phyloP scores from a whole-genome alignment of 1,140 invertebrate species.

The Leucophenga varia region DNA sequence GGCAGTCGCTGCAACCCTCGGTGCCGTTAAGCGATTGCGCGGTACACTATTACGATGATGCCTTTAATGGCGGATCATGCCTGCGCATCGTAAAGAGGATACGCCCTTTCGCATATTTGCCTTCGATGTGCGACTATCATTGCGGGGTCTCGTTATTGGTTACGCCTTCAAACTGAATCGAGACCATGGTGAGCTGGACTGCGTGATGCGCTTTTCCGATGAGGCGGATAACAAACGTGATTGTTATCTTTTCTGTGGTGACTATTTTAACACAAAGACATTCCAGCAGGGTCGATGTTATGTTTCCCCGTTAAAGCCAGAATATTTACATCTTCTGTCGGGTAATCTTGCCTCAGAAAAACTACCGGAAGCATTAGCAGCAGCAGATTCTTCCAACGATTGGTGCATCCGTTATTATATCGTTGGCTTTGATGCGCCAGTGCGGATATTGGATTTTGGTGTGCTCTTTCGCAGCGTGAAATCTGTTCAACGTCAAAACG shows the following conservation, averaged over 20 bases:
- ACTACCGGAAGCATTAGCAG: constrained; percentile 11
- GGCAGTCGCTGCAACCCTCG: constrained; percentile 60
- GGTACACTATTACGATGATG: constrained; percentile 36
- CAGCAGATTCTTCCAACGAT: constrained; percentile 14
- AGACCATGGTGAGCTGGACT: constrained; percentile 17
- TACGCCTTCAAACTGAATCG: constrained; percentile 27
- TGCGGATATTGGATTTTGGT: constrained; percentile 37
- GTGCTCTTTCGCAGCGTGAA: constrained; percentile 27
- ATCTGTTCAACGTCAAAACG: not conserved
- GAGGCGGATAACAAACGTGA: constrained; percentile 17
- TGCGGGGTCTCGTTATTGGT: constrained; percentile 27
- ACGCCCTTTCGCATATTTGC: constrained; percentile 36
- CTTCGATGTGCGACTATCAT: constrained; percentile 31
- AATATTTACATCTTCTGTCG: constrained; percentile 11
- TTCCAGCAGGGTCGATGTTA: constrained; percentile 20
- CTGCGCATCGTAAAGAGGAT: constrained; percentile 30
- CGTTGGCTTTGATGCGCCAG: constrained; percentile 30
- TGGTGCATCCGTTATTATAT: constrained; percentile 45
- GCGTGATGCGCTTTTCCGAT: constrained; percentile 16
- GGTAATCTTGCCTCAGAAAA: constrained; percentile 8
- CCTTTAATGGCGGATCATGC: constrained; percentile 50
- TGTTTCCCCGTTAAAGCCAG: constrained; percentile 18
- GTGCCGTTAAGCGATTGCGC: constrained; percentile 42
- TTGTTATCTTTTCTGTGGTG: constrained; percentile 33
- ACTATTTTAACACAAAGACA: constrained; percentile 15